These are phyloP conservation scores for Clamator glandarius DNA, from an alignment of 2,797 vertebrate genomes.

Conservation along the genomic window DNA sequence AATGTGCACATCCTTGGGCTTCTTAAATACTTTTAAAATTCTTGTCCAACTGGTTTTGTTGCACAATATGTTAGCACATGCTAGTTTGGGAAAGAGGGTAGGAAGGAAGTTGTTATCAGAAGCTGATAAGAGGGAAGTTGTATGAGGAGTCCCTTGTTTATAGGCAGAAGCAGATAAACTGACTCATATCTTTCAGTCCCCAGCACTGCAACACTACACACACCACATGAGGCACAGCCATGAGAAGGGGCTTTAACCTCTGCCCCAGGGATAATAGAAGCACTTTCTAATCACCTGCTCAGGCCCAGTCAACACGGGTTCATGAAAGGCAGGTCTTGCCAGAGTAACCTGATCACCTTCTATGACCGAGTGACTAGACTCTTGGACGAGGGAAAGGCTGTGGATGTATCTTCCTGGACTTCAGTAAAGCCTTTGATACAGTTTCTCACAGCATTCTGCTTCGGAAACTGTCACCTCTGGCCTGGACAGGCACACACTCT, in stretches of 20 bases:
- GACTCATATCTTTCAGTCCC: background rate
- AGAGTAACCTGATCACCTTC: too few species aligned
- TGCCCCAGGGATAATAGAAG: background rate
- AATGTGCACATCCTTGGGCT: background rate
- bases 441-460: too few species aligned
- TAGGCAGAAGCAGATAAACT: slow-evolving; percentile 1
- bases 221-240: background rate
- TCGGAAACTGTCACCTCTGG: too few species aligned
- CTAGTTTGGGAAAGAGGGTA: slow-evolving; percentile 16
- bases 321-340: too few species aligned
- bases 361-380: too few species aligned
- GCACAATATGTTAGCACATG: background rate
- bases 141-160: slow-evolving; percentile 1
- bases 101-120: slow-evolving; percentile 52
- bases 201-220: background rate
- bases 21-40: background rate
- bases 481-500: too few species aligned
- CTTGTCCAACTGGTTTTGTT: slow-evolving; percentile 41
- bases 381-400: too few species aligned
- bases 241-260: background rate
- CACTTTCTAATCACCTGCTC: background rate
- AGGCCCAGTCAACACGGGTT: too few species aligned
- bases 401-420: too few species aligned
- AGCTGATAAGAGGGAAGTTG: background rate
- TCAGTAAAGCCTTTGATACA: too few species aligned